Evolutionary conservation across 2,888 invertebrate species (phyloP), one percentile per base, ranked within the genome.

Genomic region (Cetonia aurata): DNA sequence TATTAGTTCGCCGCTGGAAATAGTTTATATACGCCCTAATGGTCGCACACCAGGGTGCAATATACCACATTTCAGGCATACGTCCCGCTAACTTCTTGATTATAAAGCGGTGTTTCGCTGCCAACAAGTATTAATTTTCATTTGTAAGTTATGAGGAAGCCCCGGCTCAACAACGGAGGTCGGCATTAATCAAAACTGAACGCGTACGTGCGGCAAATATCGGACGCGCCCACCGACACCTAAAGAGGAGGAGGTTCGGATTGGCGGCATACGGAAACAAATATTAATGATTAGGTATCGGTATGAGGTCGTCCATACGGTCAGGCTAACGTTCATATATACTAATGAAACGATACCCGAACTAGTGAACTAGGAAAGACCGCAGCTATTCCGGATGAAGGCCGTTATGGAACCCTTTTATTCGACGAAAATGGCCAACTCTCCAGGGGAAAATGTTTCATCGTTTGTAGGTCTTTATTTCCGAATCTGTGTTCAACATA

Each of bases 81-180:
- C 52, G 31, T 60, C 60, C 60, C 41, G 42, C 59, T 50, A 69
- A 69, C 69, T 60, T 69, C 60, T 59, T 60, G 69, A 69, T 69
- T 69, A 69, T 69, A 69, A 69, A 69, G 69, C 53, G 69, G 60
- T 69, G 69, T 62, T 69, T n/a, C 31, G 53, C 50, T 60, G 69
- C 62, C 69, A 53, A 60, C 62, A 53, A 62, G 69, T 69, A 69
- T 69, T 69, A 69, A 69, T 69, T 69, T 60, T 69, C 60, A 69
- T 69, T 69, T 69, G 69, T 69, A 69, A 60, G 59, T 69, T 62
- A 62, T 60, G 69, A 62, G 62, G 48, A 62, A 33, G 25, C 31
- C 25, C 62, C 69, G 53, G 67, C 56, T 55, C 67, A 57, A 56
- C 67, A 56, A 55, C 56, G 46, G 42, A 6, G 55, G 42, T 53